phyloP scores from a whole-genome alignment of 1,140 invertebrate species.

The Ptiloglossa arizonensis region DNA sequence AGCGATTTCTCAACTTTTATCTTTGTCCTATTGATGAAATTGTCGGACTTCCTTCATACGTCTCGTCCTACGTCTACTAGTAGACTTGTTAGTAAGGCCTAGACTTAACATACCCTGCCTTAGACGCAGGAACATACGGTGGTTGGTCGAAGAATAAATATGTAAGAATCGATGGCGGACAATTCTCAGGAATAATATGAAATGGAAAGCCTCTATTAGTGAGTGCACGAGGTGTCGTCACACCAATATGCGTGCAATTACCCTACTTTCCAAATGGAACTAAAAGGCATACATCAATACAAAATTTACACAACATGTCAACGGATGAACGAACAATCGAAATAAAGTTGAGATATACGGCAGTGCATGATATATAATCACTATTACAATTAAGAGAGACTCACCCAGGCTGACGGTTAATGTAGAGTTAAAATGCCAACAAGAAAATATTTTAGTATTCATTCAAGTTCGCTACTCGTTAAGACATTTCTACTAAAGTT shows the following conservation, averaged over 20 bases:
- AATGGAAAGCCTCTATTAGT: too few relatives aligned
- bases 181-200: too few relatives aligned
- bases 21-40: too few relatives aligned
- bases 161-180: too few relatives aligned
- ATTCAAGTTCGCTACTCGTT: slow-evolving; percentile 63
- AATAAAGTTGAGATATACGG: slow-evolving; percentile 56
- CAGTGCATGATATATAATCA: slow-evolving; percentile 27
- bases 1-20: slow-evolving; percentile 45
- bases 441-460: slow-evolving; percentile 77
- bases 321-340: not conserved
- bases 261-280: not conserved
- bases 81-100: too few relatives aligned
- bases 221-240: too few relatives aligned
- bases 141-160: too few relatives aligned
- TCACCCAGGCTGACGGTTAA: slow-evolving; percentile 69
- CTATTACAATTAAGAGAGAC: slow-evolving; percentile 66
- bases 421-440: slow-evolving; percentile 79
- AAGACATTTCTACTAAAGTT: slow-evolving; percentile 76
- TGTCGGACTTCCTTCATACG: not conserved
- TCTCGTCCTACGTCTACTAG: not conserved
- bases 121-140: too few relatives aligned
- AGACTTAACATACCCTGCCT: too few relatives aligned
- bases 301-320: not conserved
- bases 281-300: too few relatives aligned
- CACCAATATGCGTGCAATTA: too few relatives aligned